Conservation (phyloP, 2,113 vertebrate genomes). For the Ictidomys tridecemlineatus region DNA sequence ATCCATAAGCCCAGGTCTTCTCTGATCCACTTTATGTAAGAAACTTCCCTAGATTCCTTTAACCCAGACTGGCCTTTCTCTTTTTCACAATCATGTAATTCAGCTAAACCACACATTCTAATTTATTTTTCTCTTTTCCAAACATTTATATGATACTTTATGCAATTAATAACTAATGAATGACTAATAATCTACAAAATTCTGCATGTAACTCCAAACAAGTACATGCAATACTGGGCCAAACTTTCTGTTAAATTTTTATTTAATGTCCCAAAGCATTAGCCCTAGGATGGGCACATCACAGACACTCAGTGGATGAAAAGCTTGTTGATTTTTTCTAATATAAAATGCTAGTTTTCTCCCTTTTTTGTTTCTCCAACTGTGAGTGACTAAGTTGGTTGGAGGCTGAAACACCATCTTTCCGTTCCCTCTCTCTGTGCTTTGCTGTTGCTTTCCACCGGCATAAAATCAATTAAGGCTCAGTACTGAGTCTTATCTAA, state of each 20-base stretch:
- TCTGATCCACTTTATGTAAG: not conserved
- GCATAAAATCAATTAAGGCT: constrained; percentile 76
- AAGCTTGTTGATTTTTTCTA: constrained; percentile 37
- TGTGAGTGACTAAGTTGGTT: not conserved
- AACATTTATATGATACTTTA: not conserved
- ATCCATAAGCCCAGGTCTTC: not conserved
- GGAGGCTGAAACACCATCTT: not conserved
- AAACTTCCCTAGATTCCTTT: not conserved
- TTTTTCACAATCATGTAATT: not conserved
- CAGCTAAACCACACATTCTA: not conserved
- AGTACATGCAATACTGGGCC: not conserved
- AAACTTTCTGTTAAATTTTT: not conserved
- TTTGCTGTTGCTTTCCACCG: not conserved
- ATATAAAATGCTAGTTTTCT: constrained; percentile 34
- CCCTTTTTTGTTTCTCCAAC: constrained; percentile 13
- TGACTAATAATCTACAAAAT: not conserved
- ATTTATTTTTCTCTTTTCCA: constrained; percentile 15
- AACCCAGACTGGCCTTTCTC: not conserved
- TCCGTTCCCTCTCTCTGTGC: not conserved
- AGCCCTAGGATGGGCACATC: not conserved
- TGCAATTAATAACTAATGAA: not conserved
- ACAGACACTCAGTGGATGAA: not conserved
- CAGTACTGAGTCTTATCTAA: constrained; percentile 77
- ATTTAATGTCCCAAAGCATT: not conserved
- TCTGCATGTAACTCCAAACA: not conserved